A percentile compares a stretch with the other conserved stretches of the same genome.
Conservation (phyloP, 2,888 invertebrate genomes). For the Meiosimyza decipiens region DNA sequence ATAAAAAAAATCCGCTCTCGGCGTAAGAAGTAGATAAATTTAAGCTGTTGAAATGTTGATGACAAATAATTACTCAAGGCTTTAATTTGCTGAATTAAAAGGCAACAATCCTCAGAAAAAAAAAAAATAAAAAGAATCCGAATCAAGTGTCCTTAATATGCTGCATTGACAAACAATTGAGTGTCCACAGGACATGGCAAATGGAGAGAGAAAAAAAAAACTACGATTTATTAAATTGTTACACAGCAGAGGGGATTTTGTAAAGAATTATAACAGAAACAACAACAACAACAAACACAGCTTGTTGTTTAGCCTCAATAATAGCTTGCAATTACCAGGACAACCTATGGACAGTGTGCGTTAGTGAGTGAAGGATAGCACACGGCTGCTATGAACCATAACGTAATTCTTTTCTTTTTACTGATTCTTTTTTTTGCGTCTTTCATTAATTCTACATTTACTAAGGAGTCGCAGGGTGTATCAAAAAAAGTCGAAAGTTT, state of each 20-base stretch:
- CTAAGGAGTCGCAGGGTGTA: too few relatives aligned
- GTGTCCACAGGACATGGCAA: not conserved
- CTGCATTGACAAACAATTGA: not conserved
- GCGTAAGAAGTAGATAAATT: conserved; percentile 1
- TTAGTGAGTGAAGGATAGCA: not conserved
- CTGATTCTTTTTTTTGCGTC: conserved; percentile 6
- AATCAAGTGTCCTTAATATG: conserved; percentile 14
- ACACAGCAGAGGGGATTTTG: not conserved
- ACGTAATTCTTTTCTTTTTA: not conserved
- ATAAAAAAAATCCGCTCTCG: conserved; percentile 15
- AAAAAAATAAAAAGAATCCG: not conserved
- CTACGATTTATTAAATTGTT: conserved; percentile 14
- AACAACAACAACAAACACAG: conserved; percentile 7
- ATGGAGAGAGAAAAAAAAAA: not conserved
- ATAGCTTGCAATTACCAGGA: conserved; percentile 30
- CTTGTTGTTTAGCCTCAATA: conserved; percentile 26
- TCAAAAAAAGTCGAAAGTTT: too few relatives aligned
- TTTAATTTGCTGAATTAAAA: conserved; percentile 30
- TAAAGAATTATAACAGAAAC: not conserved
- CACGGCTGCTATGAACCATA: not conserved
- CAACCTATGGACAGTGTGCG: conserved; percentile 13
- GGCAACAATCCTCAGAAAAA: not conserved
- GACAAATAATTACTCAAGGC: conserved; percentile 29
- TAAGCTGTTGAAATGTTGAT: conserved; percentile 32
- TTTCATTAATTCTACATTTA: conserved; percentile 11